Conservation (phyloP, 2,113 vertebrate species). For the Atherinomorus stipes region DNA sequence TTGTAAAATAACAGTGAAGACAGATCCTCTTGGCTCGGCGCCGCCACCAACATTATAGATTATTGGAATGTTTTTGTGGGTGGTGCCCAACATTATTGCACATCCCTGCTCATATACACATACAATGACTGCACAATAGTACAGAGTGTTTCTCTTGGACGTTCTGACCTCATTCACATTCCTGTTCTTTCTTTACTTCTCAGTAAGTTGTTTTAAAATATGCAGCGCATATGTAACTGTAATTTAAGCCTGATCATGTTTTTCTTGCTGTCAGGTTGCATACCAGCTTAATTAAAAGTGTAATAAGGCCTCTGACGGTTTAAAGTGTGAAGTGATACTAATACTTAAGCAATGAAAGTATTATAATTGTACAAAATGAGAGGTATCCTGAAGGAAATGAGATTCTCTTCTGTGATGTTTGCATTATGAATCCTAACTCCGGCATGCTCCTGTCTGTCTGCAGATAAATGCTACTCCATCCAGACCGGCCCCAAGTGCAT, state of each 20-base stretch:
- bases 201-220: background rate
- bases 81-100: background rate
- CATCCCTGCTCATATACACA: background rate
- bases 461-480: constrained; percentile 86
- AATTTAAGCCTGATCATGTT: background rate
- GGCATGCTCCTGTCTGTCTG: constrained; percentile 10
- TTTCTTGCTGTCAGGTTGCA: background rate
- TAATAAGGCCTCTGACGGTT: background rate
- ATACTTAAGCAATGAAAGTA: background rate
- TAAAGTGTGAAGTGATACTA: constrained; percentile 14
- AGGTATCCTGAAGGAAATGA: background rate
- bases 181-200: background rate
- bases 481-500: constrained; percentile 86
- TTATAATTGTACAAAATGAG: background rate
- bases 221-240: background rate
- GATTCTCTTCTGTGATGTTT: background rate
- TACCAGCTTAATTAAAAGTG: background rate
- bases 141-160: constrained; percentile 13
- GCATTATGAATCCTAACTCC: background rate
- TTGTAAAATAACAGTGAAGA: background rate
- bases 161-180: constrained; percentile 6
- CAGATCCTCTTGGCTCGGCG: background rate
- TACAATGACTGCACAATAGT: background rate
- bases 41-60: too few relatives aligned
- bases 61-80: background rate